Conservation (phyloP, 2,113 vertebrate species). For the Corythaixoides concolor region DNA sequence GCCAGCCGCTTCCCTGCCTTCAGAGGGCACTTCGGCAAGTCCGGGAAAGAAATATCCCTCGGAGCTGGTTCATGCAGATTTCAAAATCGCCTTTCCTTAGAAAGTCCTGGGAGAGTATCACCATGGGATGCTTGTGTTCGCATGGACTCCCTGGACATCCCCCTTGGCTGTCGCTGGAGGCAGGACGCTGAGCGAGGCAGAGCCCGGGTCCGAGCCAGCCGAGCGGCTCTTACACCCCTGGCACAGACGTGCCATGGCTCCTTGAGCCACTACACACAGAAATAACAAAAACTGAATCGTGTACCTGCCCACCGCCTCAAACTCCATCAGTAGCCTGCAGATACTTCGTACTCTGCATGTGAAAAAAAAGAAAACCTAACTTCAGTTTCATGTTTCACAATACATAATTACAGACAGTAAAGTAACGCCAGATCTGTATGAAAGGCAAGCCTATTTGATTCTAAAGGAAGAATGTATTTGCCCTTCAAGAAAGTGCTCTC, state of each 20-base stretch:
- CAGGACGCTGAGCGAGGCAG: accelerated
- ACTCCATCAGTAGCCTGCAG: accelerated
- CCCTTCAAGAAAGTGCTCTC: background rate
- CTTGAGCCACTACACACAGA: accelerated
- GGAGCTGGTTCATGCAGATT: accelerated
- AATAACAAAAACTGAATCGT: accelerated
- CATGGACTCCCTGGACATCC: accelerated
- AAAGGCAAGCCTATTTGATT: background rate
- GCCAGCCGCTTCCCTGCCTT: background rate
- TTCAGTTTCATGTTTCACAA: background rate
- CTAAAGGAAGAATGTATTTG: background rate
- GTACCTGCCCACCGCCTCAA: background rate
- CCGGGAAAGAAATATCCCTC: background rate
- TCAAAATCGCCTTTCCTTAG: accelerated
- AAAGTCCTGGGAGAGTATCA: accelerated
- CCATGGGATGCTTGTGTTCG: accelerated
- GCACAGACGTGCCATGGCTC: background rate
- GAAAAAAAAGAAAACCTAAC: background rate
- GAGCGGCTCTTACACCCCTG: accelerated
- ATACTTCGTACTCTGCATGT: accelerated
- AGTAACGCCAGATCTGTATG: background rate
- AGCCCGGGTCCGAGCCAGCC: accelerated
- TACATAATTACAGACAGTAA: background rate
- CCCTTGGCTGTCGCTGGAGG: accelerated
- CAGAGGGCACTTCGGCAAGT: no score